Base-by-base conservation (phyloP, 2,888 invertebrate genomes). In the Eristalinus sepulchralis region DNA sequence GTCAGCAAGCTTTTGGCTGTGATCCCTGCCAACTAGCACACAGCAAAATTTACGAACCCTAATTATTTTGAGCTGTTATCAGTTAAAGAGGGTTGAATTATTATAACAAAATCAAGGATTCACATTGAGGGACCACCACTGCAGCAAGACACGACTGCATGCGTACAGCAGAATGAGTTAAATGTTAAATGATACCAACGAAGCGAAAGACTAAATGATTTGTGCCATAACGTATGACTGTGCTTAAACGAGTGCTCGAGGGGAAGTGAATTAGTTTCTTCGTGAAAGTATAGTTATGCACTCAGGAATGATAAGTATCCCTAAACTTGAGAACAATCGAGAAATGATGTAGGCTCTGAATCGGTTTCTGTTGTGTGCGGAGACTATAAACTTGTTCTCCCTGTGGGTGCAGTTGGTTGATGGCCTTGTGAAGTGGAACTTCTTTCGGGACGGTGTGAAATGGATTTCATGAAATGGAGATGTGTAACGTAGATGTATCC, bases 31-130 rank as follows among this genome's bases (percentile, higher is more conserved):
- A 86, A 86, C 81, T 73, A 63, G 11, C 13, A 33, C 78, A 63
- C 53, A 68, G 76, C 70, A 62, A 67, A 84, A 82, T 85, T 82
- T 85, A 85, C 82, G 82, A 85, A 82, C 64, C 53, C 72, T 82
- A 85, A 85, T 85, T 85, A 85, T 85, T 80, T 85, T 72, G 64
- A 78, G 64, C 27, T 62, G 76, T 82, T 85, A 85, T 85, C 85
- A 77, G 85, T 70, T 59, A 68, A 72, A 72, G 53, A 34, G 60
- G 76, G 67, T 85, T 81, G 77, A 85, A 82, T 82, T 82, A 85
- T 78, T 73, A 34, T 55, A 62, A 67, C 20, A 22, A 55, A 73
- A 59, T 34, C 39, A 57, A 53, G 59, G 71, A 31, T 71, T 72
- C 34, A 34, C 34, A 67, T 57, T 66, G 57, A 59, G 34, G 10